Conservation (phyloP, 2,888 invertebrate genomes). For the Cheilosia urbana region DNA sequence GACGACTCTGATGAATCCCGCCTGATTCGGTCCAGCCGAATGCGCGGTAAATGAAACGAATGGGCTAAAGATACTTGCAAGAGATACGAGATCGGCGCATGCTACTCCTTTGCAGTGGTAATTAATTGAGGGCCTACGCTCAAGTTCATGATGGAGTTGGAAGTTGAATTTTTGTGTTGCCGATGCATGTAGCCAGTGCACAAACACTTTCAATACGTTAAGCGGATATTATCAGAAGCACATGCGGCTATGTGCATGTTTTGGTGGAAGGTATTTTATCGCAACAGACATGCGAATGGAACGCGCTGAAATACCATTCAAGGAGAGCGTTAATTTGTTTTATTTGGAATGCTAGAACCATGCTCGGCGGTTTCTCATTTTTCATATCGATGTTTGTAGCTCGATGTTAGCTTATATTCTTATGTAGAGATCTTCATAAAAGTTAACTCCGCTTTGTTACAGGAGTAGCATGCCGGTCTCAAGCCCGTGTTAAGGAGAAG, state of each 20-base stretch:
- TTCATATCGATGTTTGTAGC: too few relatives aligned
- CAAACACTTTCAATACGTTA: constrained; percentile 51
- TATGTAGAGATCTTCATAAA: too few relatives aligned
- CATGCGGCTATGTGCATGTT: constrained; percentile 57
- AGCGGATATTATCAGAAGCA: constrained; percentile 58
- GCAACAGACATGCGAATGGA: constrained; percentile 41
- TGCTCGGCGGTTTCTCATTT: neutral
- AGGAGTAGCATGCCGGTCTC: too few relatives aligned
- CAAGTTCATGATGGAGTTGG: constrained; percentile 32
- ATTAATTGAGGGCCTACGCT: constrained; percentile 72
- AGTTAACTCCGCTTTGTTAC: too few relatives aligned
- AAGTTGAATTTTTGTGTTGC: constrained; percentile 49
- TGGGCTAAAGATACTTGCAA: constrained; percentile 51
- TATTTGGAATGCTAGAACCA: constrained; percentile 32
- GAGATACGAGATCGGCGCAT: constrained; percentile 72
- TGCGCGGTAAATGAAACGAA: constrained; percentile 64
- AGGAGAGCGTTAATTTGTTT: constrained; percentile 3
- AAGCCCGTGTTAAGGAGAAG: too few relatives aligned
- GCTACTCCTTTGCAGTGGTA: constrained; percentile 72
- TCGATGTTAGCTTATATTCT: too few relatives aligned
- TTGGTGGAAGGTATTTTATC: constrained; percentile 44
- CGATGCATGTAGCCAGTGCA: constrained; percentile 48
- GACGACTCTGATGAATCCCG: constrained; percentile 61
- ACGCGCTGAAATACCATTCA: constrained; percentile 25
- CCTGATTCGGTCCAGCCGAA: constrained; percentile 32